These are phyloP conservation scores for Chrysolina haemoptera DNA, from an alignment of 2,888 invertebrate species.

Conservation along the genomic window DNA sequence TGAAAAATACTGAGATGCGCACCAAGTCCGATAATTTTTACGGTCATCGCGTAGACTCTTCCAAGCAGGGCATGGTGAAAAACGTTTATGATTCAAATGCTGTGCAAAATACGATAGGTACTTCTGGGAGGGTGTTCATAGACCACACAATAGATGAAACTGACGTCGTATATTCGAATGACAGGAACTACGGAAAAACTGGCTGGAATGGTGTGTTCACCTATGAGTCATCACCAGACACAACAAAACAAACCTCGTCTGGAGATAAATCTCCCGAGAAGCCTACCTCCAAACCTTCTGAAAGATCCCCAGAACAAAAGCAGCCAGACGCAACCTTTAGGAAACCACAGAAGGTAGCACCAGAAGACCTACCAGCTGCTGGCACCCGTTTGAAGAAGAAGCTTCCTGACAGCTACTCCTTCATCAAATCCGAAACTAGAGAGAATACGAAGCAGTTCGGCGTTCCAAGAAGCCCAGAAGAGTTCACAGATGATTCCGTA, in stretches of 20 bases:
- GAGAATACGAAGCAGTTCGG: slow-evolving; percentile 31
- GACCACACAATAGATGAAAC: slow-evolving; percentile 69
- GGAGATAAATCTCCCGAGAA: slow-evolving; percentile 29
- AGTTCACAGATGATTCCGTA: neutral
- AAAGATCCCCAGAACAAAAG: neutral
- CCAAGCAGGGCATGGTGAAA: slow-evolving; percentile 58
- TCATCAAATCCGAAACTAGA: slow-evolving; percentile 27
- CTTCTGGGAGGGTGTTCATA: slow-evolving; percentile 70
- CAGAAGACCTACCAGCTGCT: slow-evolving; percentile 46
- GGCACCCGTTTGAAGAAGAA: slow-evolving; percentile 35
- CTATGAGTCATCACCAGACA: slow-evolving; percentile 60
- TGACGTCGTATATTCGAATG: slow-evolving; percentile 66
- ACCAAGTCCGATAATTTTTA: slow-evolving; percentile 65
- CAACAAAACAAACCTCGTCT: slow-evolving; percentile 20
- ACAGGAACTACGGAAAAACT: slow-evolving; percentile 67
- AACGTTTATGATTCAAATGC: slow-evolving; percentile 66
- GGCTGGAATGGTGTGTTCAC: slow-evolving; percentile 68
- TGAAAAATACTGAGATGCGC: slow-evolving; percentile 55
- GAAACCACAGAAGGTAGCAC: slow-evolving; percentile 11
- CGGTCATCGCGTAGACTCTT: slow-evolving; percentile 63
- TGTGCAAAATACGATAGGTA: slow-evolving; percentile 66
- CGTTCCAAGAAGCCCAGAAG: neutral
- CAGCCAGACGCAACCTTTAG: neutral
- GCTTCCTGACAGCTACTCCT: slow-evolving; percentile 28
- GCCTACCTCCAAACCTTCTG: slow-evolving; percentile 5